Evolutionary conservation across 2,888 invertebrate genomes (phyloP).

Genomic region (Hartigia nigra): DNA sequence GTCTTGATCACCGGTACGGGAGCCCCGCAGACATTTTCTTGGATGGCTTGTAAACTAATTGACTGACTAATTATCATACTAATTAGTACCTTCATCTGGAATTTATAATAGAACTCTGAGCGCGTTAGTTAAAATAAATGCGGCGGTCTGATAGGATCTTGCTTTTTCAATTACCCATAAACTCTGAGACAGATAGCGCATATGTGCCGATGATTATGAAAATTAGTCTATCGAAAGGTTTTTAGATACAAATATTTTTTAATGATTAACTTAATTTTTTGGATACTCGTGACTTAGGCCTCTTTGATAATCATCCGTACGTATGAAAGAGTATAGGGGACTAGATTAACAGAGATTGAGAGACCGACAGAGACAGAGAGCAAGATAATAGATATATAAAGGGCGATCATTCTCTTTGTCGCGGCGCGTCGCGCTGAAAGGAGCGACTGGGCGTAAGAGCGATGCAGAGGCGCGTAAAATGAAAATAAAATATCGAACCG

Average conservation of each 20-base stretch:
- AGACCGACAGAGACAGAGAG: not conserved
- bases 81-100: not conserved
- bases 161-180: not conserved
- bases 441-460: not conserved
- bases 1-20: not conserved
- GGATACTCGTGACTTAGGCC: not conserved
- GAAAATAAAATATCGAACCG: slow-evolving; percentile 6
- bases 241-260: no score
- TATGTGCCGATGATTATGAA: no score
- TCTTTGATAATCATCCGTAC: not conserved
- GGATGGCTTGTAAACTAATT: not conserved
- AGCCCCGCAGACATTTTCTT: not conserved
- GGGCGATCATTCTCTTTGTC: not conserved
- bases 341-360: not conserved
- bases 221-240: no score
- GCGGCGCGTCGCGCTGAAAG: slow-evolving; percentile 1
- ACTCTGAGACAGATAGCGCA: not conserved
- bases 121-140: not conserved
- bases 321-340: not conserved
- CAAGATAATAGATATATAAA: not conserved
- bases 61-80: not conserved
- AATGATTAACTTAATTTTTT: no score
- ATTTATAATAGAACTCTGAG: not conserved
- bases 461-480: slow-evolving; percentile 1
- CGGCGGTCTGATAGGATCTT: not conserved